Evolutionary conservation across 2,797 vertebrate species (phyloP).

Genomic region (Mormyrops boulengeri): DNA sequence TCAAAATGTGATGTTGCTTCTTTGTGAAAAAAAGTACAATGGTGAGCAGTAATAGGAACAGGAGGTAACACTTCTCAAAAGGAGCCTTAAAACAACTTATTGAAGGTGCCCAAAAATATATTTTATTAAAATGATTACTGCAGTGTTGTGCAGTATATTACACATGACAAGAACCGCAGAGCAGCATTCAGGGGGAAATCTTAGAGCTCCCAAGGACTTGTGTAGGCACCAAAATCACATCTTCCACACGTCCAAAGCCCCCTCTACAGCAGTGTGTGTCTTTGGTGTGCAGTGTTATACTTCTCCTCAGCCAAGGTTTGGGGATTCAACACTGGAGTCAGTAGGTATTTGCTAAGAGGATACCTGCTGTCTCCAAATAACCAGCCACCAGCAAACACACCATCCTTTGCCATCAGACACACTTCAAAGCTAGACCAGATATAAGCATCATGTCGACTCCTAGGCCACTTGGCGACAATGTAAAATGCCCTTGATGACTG

Average conservation of each 20-base stretch:
- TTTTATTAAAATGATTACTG: background rate
- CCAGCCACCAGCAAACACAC: background rate
- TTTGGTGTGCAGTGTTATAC: background rate
- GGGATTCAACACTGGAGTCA: background rate
- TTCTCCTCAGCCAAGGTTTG: background rate
- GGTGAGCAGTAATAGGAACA: background rate
- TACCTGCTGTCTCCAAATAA: background rate
- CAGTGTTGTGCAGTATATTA: background rate
- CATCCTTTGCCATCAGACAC: background rate
- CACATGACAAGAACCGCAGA: background rate
- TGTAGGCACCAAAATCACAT: background rate
- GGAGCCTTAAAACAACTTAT: background rate
- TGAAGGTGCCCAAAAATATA: background rate
- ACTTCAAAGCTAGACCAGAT: background rate
- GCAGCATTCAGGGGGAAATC: background rate
- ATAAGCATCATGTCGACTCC: background rate
- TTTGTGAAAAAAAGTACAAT: background rate
- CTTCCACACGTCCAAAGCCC: background rate
- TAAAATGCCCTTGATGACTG: background rate
- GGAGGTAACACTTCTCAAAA: background rate
- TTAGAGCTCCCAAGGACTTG: background rate
- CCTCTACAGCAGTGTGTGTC: background rate
- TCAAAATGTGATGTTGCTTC: background rate
- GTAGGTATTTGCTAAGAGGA: background rate
- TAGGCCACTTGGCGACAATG: background rate